Evolutionary conservation across 1,140 invertebrate genomes (phyloP).

Genomic region (Scaptodrosophila lebanonensis): DNA sequence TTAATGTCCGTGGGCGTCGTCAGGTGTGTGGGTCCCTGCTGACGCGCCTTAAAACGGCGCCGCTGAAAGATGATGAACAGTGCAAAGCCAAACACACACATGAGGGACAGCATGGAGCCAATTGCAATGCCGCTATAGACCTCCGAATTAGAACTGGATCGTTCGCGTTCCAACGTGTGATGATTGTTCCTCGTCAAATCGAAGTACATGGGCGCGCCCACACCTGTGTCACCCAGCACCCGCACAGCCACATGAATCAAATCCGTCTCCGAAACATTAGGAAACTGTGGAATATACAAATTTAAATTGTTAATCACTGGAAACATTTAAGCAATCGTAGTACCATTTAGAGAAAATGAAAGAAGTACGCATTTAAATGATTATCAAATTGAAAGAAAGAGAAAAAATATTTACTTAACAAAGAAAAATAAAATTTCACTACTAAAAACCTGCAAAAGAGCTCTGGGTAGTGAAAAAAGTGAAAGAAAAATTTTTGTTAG

Average conservation of each 20-base stretch:
- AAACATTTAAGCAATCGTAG: too few relatives aligned
- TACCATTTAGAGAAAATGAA: too few relatives aligned
- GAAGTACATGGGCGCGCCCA: slow-evolving; percentile 66
- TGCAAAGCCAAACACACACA: slow-evolving; percentile 61
- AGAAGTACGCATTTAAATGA: too few relatives aligned
- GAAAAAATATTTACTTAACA: too few relatives aligned
- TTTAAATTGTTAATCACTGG: too few relatives aligned
- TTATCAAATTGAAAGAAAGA: too few relatives aligned
- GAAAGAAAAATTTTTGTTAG: too few relatives aligned
- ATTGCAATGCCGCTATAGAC: slow-evolving; percentile 69
- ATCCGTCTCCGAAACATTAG: slow-evolving; percentile 65
- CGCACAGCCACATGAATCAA: slow-evolving; percentile 71
- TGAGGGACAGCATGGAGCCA: slow-evolving; percentile 58
- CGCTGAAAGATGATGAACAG: slow-evolving; percentile 66
- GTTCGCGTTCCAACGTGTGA: slow-evolving; percentile 32
- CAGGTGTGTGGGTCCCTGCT: slow-evolving; percentile 57
- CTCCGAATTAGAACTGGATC: slow-evolving; percentile 35
- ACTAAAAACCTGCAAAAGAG: too few relatives aligned
- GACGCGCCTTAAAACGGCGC: slow-evolving; percentile 63
- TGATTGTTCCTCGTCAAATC: slow-evolving; percentile 53
- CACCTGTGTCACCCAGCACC: slow-evolving; percentile 67
- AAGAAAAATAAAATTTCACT: too few relatives aligned
- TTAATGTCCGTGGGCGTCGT: slow-evolving; percentile 68
- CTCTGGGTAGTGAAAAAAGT: too few relatives aligned
- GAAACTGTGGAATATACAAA: too few relatives aligned